phyloP scores from a whole-genome alignment of 1,140 invertebrate species.

The Dufourea novaeangliae region DNA sequence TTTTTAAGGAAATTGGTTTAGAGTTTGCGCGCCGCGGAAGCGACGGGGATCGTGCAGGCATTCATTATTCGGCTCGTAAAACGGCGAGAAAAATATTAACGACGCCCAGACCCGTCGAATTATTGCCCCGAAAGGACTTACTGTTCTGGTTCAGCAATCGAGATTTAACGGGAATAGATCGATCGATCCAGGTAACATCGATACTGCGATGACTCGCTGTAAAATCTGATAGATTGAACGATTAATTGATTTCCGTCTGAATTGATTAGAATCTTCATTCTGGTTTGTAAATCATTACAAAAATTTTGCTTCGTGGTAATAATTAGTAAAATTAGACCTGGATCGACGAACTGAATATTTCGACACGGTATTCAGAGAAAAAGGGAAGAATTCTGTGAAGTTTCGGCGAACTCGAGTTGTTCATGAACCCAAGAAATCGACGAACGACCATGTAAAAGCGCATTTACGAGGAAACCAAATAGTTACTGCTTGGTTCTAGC shows the following conservation, averaged over 20 bases:
- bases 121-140: background rate
- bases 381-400: background rate
- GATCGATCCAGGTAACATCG: background rate
- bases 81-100: background rate
- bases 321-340: no score
- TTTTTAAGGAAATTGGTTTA: conserved; percentile 3
- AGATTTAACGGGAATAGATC: background rate
- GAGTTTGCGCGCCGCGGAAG: background rate
- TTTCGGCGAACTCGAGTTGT: background rate
- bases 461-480: background rate
- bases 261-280: no score
- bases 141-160: background rate
- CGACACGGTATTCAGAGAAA: background rate
- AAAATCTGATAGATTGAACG: no score
- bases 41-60: background rate
- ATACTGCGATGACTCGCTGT: no score
- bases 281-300: no score
- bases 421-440: background rate
- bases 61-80: conserved; percentile 36
- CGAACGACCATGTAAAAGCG: background rate
- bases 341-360: no score
- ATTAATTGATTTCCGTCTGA: no score
- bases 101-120: background rate
- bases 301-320: no score
- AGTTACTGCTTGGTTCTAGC: conserved; percentile 9